Evolutionary conservation across 2,888 invertebrate species (phyloP), one percentile per base, ranked within the genome.

Genomic region (Archips xylosteana): DNA sequence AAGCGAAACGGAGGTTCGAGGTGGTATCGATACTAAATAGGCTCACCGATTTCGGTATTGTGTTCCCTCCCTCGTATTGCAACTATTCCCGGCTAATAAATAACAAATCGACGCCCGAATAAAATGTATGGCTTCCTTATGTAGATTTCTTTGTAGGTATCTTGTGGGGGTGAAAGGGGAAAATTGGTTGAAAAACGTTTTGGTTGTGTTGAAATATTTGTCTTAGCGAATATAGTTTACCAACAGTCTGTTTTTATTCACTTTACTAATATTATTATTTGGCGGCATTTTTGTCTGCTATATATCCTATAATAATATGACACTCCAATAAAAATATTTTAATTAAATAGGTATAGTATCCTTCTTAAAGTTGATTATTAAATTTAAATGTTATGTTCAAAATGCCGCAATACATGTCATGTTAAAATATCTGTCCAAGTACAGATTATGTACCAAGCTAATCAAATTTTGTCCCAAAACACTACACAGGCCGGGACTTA

Each of bases 31-130:
- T 87, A 88, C 92, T 92, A 92, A 92, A 91, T 89, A 92, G 90
- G 89, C 89, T 88, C 89, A 92, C 91, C 90, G 87, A 90, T 92
- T 91, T 89, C 88, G 89, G 88, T 89, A 91, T 91, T 92, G 90
- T 91, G 85, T 86, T 87, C 87, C 84, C 89, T 83, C 89, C 89
- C 83, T 90, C 87, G 88, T 91, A 89, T 90, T 91, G 91, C 92
- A 89, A 92, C 92, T 92, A 91, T 92, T 91, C 91, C 88, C 89
- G 85, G 87, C 92, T 93, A 94, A 93, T 93, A 93, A 94, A 94
- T 94, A 93, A 94, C 93, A 94, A 93, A 94, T 93, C 93, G 92
- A 91, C 90, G 90, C 90, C 88, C 87, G 89, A 89, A 90, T 91
- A 92, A 92, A 91, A 92, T 92, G 89, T 89, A 92, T 90, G 87